Evolutionary conservation across 1,140 invertebrate genomes (phyloP).

Genomic region (Muscidifurax raptorellus): DNA sequence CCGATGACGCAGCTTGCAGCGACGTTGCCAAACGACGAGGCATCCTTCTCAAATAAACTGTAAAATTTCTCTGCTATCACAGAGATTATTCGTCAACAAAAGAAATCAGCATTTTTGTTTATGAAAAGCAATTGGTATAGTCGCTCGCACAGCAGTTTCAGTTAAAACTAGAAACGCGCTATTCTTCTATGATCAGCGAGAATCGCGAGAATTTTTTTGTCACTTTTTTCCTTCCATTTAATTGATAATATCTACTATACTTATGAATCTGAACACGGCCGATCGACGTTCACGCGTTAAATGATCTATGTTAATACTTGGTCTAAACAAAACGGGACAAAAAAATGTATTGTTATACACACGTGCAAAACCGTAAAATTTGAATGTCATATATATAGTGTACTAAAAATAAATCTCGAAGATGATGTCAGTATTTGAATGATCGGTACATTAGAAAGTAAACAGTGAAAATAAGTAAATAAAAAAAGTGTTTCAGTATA

Average conservation of each 20-base stretch:
- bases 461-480: conserved; percentile 47
- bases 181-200: background rate
- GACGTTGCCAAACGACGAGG: conserved; percentile 74
- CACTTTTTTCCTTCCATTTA: conserved; percentile 3
- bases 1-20: conserved; percentile 76
- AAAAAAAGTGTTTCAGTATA: conserved; percentile 40
- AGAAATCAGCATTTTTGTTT: conserved; percentile 34
- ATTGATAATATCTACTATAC: background rate
- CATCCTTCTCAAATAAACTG: conserved; percentile 73
- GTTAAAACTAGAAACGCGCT: conserved; percentile 26
- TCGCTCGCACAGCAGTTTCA: conserved; percentile 35
- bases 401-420: conserved; percentile 6
- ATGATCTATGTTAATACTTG: conserved; percentile 13
- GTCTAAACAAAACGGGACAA: background rate
- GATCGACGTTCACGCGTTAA: conserved; percentile 41
- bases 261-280: conserved; percentile 16
- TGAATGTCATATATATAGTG: background rate
- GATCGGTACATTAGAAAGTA: conserved; percentile 23
- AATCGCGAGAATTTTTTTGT: conserved; percentile 25
- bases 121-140: conserved; percentile 14
- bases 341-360: background rate
- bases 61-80: conserved; percentile 64
- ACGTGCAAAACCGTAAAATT: conserved; percentile 2
- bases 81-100: conserved; percentile 40
- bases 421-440: conserved; percentile 20